Base-by-base conservation (phyloP, 2,888 invertebrate species). In the Oscheius sp. region DNA sequence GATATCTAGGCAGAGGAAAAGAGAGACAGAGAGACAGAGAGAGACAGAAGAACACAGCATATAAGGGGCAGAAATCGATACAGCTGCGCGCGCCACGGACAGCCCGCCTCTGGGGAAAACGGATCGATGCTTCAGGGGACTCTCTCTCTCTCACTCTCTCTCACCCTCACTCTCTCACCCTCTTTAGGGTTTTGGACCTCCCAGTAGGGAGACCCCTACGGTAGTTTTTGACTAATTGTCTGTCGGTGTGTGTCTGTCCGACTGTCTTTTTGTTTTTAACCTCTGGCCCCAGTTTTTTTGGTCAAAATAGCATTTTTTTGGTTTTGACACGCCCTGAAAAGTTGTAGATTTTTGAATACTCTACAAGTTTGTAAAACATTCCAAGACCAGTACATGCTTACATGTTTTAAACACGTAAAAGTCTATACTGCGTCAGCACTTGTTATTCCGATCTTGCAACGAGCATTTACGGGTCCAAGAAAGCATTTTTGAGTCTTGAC, bases 21-120 rank as follows among this genome's bases (percentile, higher is more conserved):
- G 53, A 4, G 53, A 3, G 53, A 53, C n/a, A 11, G 13, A 9
- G 4, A 11, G 29, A 29, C n/a, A 29, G 29, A 13, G 13, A 50
- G n/a, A 57, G 32, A 57, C 63, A 63, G 66, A 59, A 65, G 66
- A 59, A 65, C 66, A 74, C 66, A 42, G 42, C 42, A 42, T 7
- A 42, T 42, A 74, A 66, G 58, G 66, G 73, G 65, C n/a, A 50
- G n/a, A n/a, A 60, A 72, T 72, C 72, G 72, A 72, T 72, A 72
- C 37, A 48, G 50, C 48, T 47, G 72, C 72, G 72, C 72, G 62
- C 42, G 21, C 60, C 32, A 21, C 66, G 37, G 47, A 21, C 62
- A 21, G 62, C 37, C 62, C 62, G 21, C 29, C 53, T 29, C 53
- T 53, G 53, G 53, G 53, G 53, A 10, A 29, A 53, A 53, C 13